phyloP scores from a whole-genome alignment of 30 jellyfish, hydroid and myxozoan genomes.

The Mastigias papua region DNA sequence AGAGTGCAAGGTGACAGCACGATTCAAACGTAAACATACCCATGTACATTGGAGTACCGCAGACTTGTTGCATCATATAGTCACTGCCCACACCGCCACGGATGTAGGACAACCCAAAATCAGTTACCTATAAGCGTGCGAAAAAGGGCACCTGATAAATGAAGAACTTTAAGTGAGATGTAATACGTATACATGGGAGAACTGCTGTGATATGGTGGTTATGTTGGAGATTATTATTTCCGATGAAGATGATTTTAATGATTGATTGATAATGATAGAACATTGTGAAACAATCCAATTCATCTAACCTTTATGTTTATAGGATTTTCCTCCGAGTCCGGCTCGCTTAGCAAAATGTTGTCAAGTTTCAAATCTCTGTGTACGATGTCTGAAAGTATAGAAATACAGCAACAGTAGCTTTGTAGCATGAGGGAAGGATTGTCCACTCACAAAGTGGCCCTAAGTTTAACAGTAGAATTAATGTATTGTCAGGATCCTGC shows the following conservation, averaged over 20 bases:
- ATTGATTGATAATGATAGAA: background rate
- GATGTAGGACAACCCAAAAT: conserved; percentile 89
- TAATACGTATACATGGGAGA: no score
- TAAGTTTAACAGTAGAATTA: no score
- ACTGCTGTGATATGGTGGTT: no score
- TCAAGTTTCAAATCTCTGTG: conserved; percentile 88
- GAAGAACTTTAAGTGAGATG: background rate
- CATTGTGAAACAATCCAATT: no score
- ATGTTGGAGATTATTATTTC: no score
- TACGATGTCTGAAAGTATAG: conserved; percentile 64
- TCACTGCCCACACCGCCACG: conserved; percentile 95
- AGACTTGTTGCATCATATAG: conserved; percentile 93
- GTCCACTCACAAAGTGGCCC: no score
- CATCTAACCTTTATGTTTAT: conserved; percentile 78
- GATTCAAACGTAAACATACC: no score
- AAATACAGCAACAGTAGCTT: background rate
- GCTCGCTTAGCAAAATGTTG: conserved; percentile 76
- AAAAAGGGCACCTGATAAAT: background rate
- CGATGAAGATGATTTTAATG: background rate
- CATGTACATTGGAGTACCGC: conserved; percentile 95
- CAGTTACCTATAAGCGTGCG: conserved; percentile 67
- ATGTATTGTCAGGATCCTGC: no score
- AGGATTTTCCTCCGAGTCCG: conserved; percentile 57
- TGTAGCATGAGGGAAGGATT: no score
- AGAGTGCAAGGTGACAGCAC: no score